Evolutionary conservation across 2,797 vertebrate species (phyloP), one percentile per base, ranked within the genome.

Genomic region (Parotocinclus haroldoi): DNA sequence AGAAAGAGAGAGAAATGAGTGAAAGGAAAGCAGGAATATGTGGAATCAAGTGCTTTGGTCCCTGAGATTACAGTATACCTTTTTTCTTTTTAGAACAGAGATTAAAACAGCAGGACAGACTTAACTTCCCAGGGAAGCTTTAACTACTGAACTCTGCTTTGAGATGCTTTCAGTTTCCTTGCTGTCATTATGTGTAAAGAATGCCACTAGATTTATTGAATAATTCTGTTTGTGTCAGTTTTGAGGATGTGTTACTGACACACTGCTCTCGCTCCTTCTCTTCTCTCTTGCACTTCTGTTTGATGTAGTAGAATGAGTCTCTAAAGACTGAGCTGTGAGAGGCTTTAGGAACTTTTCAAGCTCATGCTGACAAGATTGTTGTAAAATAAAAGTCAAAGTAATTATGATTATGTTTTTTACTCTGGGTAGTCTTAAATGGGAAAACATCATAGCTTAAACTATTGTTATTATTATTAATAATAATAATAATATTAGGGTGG

Each of bases 191-290:
- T 82, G 78, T 78, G 75, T 79, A 84, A 87, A 86, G 76, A 73
- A 78, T 86, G 85, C 78, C 83, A 82, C 82, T 84, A 66, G 62
- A 69, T 70, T 71, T 72, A 78, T 83, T 91, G 84, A 91, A 91
- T 91, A 88, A 91, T 91, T 91, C 88, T 86, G 86, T 90, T 91
- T 91, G 88, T 89, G 85, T 82, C 57, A 75, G 77, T 76, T 87
- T 88, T 86, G 81, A 82, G 80, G 81, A 83, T 74, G 81, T 84
- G 87, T 86, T 87, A 85, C 77, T 85, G 86, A 89, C 86, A 86
- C 78, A 79, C 85, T 87, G 84, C 62, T 61, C 44, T 17, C 49
- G 64, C 58, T 42, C 45, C 51, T 18, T 39, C 68, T 52, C 45
- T 42, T 53, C 52, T 53, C 59, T 51, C 27, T 37, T 64, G 60